Evolutionary conservation across 2,797 vertebrate species (phyloP).

Genomic region (Manis pentadactyla): DNA sequence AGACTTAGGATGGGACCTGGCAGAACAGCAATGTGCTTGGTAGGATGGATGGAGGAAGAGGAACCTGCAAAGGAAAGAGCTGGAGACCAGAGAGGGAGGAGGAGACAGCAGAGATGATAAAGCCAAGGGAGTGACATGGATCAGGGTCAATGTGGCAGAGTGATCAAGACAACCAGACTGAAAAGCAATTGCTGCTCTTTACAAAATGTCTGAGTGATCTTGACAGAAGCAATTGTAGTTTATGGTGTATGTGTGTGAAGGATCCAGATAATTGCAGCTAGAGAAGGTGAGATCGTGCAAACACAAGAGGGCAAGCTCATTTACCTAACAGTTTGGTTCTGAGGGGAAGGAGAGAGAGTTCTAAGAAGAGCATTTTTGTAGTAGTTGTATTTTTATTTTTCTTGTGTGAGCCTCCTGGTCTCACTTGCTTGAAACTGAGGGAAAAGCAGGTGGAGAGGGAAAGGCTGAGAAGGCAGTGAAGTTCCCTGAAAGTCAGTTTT

Average conservation of each 20-base stretch:
- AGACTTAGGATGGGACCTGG: not conserved
- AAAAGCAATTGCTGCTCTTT: not conserved
- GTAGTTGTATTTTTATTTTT: not conserved
- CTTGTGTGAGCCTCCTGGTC: not conserved
- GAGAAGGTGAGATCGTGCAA: not conserved
- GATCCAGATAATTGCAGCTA: not conserved
- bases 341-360: no score
- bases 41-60: not conserved
- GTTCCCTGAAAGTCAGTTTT: not conserved
- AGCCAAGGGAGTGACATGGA: not conserved
- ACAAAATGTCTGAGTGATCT: not conserved
- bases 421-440: not conserved
- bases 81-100: not conserved
- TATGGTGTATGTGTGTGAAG: fast-evolving
- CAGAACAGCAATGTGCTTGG: not conserved
- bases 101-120: not conserved
- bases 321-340: not conserved
- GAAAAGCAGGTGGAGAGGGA: not conserved
- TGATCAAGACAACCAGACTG: no score
- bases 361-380: not conserved
- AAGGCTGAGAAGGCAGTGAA: not conserved
- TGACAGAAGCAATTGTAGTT: no score
- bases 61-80: not conserved
- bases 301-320: not conserved
- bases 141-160: not conserved